Conservation (phyloP, 2,797 vertebrate genomes). For the Setipinna tenuifilis region DNA sequence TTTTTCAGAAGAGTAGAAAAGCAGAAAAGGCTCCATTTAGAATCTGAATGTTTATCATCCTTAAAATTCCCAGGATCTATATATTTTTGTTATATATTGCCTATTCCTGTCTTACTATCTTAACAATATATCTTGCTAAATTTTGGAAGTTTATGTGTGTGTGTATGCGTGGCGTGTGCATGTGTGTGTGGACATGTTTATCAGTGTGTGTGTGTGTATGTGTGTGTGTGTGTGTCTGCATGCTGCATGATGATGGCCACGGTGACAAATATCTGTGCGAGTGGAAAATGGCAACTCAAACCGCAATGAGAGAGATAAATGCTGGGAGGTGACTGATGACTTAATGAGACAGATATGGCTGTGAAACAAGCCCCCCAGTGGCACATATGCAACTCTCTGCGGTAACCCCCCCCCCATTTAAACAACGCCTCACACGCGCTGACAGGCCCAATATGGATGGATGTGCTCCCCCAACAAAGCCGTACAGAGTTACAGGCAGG, state of each 20-base stretch:
- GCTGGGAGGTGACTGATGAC: background rate
- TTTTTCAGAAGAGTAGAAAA: too few relatives aligned
- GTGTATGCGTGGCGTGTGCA: constrained; percentile 7
- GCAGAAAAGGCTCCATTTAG: background rate
- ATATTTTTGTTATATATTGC: too few relatives aligned
- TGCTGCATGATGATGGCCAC: background rate
- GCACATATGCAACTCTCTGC: background rate
- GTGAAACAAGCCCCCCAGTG: background rate
- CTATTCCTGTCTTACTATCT: background rate
- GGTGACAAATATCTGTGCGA: background rate
- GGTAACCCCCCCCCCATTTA: background rate
- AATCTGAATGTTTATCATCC: background rate
- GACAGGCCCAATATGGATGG: constrained; percentile 14
- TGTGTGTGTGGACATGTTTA: constrained; percentile 19
- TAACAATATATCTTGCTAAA: background rate
- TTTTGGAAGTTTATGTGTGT: background rate
- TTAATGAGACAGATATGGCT: constrained; percentile 11
- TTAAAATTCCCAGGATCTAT: background rate
- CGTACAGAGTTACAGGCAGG: background rate
- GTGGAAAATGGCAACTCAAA: constrained; percentile 18
- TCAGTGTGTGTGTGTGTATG: background rate
- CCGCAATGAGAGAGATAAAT: background rate
- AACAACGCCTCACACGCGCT: background rate
- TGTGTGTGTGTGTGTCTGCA: background rate
- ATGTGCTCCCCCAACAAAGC: background rate